Evolutionary conservation across 2,113 vertebrate species (phyloP).

Genomic region (Tragelaphus strepsiceros): DNA sequence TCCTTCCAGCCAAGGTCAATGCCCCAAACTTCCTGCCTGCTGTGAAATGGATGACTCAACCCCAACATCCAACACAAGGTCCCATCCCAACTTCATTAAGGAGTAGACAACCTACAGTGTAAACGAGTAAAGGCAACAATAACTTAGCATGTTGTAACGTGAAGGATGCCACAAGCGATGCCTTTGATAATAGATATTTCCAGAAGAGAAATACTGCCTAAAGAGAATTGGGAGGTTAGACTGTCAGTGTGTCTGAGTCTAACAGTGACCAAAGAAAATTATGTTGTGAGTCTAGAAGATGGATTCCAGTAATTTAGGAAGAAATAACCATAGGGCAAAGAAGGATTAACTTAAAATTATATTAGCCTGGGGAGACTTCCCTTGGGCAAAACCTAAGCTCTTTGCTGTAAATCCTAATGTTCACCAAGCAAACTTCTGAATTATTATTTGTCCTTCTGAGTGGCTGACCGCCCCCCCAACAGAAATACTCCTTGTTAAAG

Average conservation of each 20-base stretch:
- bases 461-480: conserved; percentile 38
- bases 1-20: not conserved
- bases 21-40: not conserved
- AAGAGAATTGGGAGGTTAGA: conserved; percentile 49
- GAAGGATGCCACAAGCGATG: conserved; percentile 30
- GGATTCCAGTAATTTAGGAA: conserved; percentile 72
- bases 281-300: conserved; percentile 61
- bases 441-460: conserved; percentile 67
- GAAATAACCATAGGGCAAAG: conserved; percentile 59
- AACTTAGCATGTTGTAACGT: conserved; percentile 31
- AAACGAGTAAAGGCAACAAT: conserved; percentile 58
- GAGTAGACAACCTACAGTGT: conserved; percentile 5
- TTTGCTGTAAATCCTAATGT: conserved; percentile 60
- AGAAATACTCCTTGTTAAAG: conserved; percentile 47
- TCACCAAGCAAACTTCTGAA: conserved; percentile 62
- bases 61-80: not conserved
- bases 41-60: conserved; percentile 16
- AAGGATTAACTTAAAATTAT: conserved; percentile 68
- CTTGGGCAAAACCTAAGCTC: conserved; percentile 65
- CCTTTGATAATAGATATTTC: conserved; percentile 46
- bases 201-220: conserved; percentile 63
- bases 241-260: not conserved
- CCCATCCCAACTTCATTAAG: conserved; percentile 42
- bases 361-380: conserved; percentile 66
- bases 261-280: conserved; percentile 58